These are phyloP conservation scores for Calypte anna DNA, from an alignment of 2,113 vertebrate species.

Conservation along the genomic window DNA sequence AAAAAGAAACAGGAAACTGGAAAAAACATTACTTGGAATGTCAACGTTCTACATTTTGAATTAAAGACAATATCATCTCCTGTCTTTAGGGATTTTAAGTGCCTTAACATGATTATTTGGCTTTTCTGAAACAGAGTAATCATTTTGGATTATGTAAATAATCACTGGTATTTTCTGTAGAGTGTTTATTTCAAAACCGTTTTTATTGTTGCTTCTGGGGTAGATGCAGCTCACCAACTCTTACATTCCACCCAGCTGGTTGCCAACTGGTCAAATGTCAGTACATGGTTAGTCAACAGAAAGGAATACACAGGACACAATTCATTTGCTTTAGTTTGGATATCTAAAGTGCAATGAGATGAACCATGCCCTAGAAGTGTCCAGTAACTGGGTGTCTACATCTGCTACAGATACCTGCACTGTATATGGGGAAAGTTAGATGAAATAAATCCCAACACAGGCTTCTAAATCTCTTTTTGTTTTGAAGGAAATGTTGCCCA, in stretches of 20 bases:
- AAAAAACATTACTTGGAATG: neutral
- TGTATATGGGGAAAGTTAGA: neutral
- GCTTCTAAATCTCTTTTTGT: neutral
- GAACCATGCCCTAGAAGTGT: neutral
- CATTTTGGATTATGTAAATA: neutral
- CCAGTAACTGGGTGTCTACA: neutral
- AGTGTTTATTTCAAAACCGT: neutral
- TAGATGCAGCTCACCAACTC: neutral
- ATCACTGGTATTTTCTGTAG: neutral
- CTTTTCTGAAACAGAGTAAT: neutral
- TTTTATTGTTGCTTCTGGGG: neutral
- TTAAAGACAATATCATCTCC: neutral
- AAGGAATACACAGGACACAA: neutral
- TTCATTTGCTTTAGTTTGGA: neutral
- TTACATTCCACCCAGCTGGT: neutral
- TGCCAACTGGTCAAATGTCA: neutral
- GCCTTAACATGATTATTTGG: neutral
- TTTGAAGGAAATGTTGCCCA: neutral
- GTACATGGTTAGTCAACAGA: neutral
- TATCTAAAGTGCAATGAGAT: neutral
- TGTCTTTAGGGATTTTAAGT: neutral
- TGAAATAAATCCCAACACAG: neutral
- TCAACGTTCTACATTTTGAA: neutral
- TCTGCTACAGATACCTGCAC: neutral
- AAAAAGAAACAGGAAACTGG: neutral